These are phyloP conservation scores for Meta bourneti DNA, from an alignment of 2,888 invertebrate genomes.

Conservation along the genomic window DNA sequence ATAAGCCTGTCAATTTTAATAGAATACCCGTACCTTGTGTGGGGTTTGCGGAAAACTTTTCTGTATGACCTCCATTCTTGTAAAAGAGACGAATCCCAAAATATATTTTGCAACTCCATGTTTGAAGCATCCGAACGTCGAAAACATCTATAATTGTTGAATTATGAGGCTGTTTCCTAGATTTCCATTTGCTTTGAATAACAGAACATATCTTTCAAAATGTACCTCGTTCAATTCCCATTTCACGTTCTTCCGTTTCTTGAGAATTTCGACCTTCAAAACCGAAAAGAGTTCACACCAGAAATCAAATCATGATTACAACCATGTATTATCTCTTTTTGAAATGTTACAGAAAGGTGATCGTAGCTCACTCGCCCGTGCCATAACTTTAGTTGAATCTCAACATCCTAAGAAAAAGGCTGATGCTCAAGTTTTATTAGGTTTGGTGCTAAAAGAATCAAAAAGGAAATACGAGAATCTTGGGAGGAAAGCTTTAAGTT, in stretches of 20 bases:
- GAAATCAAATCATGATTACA: conserved; percentile 3
- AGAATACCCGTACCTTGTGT: too few relatives aligned
- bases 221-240: background rate
- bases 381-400: conserved; percentile 81
- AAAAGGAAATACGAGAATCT: conserved; percentile 25
- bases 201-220: conserved; percentile 7
- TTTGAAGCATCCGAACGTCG: too few relatives aligned
- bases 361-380: conserved; percentile 80
- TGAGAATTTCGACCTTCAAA: background rate
- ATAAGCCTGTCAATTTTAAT: too few relatives aligned
- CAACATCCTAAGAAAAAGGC: conserved; percentile 68
- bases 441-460: conserved; percentile 63
- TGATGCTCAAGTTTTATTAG: conserved; percentile 59
- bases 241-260: background rate
- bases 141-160: background rate
- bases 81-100: too few relatives aligned
- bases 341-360: conserved; percentile 77
- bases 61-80: too few relatives aligned
- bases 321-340: conserved; percentile 44
- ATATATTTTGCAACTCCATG: too few relatives aligned
- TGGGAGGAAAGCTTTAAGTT: conserved; percentile 64
- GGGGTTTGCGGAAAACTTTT: too few relatives aligned
- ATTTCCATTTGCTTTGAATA: background rate
- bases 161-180: conserved; percentile 12
- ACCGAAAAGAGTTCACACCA: background rate